A percentile compares a stretch with the other conserved stretches of the same genome.
These are phyloP conservation scores for Tenthredo livida DNA, from an alignment of 2,888 invertebrate genomes.

Conservation along the genomic window DNA sequence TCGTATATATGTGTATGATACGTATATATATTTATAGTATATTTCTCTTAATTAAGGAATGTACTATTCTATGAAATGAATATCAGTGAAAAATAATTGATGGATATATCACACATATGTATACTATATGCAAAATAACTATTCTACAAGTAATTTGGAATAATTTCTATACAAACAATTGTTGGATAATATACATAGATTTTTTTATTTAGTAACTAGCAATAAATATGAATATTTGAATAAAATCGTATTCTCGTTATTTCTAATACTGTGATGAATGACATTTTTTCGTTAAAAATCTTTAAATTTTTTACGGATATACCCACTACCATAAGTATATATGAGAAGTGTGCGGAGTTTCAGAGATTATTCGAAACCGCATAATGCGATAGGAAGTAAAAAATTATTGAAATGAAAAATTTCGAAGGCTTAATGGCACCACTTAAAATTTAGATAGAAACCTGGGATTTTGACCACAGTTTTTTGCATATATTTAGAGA, in stretches of 20 bases:
- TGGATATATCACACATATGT: not conserved
- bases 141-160: not conserved
- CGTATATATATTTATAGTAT: not conserved
- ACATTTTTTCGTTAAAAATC: too few species aligned
- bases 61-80: slow-evolving; percentile 14
- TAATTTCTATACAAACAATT: slow-evolving; percentile 33
- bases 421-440: too few species aligned
- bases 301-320: too few species aligned
- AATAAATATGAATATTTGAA: slow-evolving; percentile 38
- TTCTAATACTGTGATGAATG: not conserved
- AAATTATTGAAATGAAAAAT: too few species aligned
- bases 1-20: not conserved
- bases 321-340: too few species aligned
- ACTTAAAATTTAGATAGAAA: too few species aligned
- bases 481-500: too few species aligned
- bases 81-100: not conserved
- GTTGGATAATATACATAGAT: not conserved
- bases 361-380: too few species aligned
- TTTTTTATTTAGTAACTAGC: slow-evolving; percentile 6
- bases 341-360: too few species aligned
- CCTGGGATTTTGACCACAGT: too few species aligned
- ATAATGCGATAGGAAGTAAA: too few species aligned
- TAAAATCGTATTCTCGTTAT: not conserved
- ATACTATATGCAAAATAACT: not conserved
- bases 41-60: not conserved